Evolutionary conservation across 1,140 invertebrate species (phyloP).

Genomic region (Calosoma granatense): DNA sequence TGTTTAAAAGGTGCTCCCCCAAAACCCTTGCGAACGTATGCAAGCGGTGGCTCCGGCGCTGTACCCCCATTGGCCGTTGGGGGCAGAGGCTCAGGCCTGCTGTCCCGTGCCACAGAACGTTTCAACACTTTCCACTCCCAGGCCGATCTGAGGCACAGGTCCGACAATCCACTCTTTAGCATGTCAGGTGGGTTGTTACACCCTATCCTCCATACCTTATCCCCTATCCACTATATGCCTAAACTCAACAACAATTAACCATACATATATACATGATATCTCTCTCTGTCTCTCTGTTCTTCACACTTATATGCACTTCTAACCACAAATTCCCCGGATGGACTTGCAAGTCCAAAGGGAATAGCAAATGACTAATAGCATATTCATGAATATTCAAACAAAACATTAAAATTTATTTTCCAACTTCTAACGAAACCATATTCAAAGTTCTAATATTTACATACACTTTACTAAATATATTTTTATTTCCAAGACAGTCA

Average conservation of each 20-base stretch:
- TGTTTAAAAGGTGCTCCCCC: constrained; percentile 41
- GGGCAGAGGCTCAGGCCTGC: constrained; percentile 30
- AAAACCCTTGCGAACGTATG: constrained; percentile 52
- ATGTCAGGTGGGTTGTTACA: constrained; percentile 44
- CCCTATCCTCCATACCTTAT: constrained; percentile 1
- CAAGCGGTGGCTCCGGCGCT: constrained; percentile 29
- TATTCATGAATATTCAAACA: too few relatives aligned
- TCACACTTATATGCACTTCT: neutral
- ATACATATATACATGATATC: too few relatives aligned
- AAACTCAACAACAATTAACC: too few relatives aligned
- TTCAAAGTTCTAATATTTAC: too few relatives aligned
- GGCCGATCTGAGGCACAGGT: constrained; percentile 28
- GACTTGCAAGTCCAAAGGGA: too few relatives aligned
- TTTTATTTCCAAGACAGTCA: too few relatives aligned
- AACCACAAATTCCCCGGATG: too few relatives aligned
- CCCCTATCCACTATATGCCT: neutral
- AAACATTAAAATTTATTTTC: too few relatives aligned
- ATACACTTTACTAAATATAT: too few relatives aligned
- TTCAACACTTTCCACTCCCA: constrained; percentile 46
- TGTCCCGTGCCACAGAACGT: constrained; percentile 38
- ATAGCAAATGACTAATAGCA: too few relatives aligned
- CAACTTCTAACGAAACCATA: too few relatives aligned
- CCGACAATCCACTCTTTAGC: constrained; percentile 41
- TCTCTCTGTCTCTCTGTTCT: neutral
- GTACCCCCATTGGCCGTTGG: too few relatives aligned